Evolutionary conservation across 2,888 invertebrate genomes (phyloP).

Genomic region (Fissipunctia ypsillon): DNA sequence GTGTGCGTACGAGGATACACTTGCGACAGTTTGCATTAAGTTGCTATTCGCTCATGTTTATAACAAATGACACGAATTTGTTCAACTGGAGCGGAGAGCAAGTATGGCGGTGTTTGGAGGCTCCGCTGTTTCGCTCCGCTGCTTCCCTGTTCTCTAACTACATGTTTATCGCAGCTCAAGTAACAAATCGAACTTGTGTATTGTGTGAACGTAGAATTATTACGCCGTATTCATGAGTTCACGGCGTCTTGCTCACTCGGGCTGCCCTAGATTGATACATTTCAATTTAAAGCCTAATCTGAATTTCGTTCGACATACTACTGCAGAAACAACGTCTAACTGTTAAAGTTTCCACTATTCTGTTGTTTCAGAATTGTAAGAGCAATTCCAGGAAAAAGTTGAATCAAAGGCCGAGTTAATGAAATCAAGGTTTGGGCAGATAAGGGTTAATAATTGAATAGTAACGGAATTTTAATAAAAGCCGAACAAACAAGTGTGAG

Average conservation of each 20-base stretch:
- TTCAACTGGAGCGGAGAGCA: conserved; percentile 77
- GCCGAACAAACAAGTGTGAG: conserved; percentile 23
- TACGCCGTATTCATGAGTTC: conserved; percentile 69
- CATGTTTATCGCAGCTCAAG: conserved; percentile 78
- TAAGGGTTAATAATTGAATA: conserved; percentile 49
- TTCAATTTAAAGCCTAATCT: conserved; percentile 61
- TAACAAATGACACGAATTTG: conserved; percentile 84
- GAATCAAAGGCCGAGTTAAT: conserved; percentile 7
- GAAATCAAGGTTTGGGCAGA: conserved; percentile 10
- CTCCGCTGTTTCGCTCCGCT: conserved; percentile 60
- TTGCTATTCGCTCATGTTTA: conserved; percentile 73
- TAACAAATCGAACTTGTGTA: conserved; percentile 77
- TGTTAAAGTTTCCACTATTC: conserved; percentile 11
- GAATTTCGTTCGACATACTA: conserved; percentile 49
- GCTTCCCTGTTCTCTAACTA: conserved; percentile 68
- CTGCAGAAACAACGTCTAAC: conserved; percentile 26
- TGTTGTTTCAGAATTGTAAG: conserved; percentile 10
- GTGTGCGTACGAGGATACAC: conserved; percentile 16
- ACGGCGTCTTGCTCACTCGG: conserved; percentile 66
- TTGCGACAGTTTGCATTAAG: conserved; percentile 69
- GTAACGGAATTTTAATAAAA: conserved; percentile 44
- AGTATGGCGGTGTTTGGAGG: conserved; percentile 71
- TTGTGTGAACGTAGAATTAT: conserved; percentile 74
- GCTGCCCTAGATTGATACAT: conserved; percentile 66
- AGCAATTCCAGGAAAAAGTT: conserved; percentile 5